Evolutionary conservation across 2,113 vertebrate species (phyloP).

Genomic region (Anarhynchus alexandrinus): DNA sequence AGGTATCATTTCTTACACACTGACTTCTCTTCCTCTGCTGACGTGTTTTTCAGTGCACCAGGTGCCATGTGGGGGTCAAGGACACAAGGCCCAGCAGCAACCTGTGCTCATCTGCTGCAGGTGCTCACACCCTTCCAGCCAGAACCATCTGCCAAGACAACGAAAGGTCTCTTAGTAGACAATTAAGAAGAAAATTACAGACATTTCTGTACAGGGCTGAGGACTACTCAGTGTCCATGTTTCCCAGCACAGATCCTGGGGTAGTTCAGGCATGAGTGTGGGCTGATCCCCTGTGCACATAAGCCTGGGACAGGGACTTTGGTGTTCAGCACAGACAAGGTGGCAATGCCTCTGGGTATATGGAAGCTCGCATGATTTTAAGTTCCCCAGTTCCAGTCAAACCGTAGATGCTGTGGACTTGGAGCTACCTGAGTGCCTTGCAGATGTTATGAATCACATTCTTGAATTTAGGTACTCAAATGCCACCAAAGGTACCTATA

Average conservation of each 20-base stretch:
- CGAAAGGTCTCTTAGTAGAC: neutral
- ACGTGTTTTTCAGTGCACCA: neutral
- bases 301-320: neutral
- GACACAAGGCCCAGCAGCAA: neutral
- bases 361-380: neutral
- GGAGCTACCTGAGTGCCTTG: neutral
- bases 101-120: rapidly evolving
- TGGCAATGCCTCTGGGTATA: neutral
- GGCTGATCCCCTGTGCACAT: neutral
- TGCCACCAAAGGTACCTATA: neutral
- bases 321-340: neutral
- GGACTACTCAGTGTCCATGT: neutral
- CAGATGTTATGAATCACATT: neutral
- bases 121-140: neutral
- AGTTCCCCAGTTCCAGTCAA: neutral
- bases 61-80: rapidly evolving
- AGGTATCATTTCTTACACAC: neutral
- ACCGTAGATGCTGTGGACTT: neutral
- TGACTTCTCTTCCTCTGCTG: neutral
- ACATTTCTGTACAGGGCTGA: neutral
- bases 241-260: neutral
- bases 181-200: neutral
- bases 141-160: neutral
- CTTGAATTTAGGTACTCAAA: neutral
- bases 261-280: neutral